A percentile compares a stretch with the other conserved stretches of the same genome.
These are phyloP conservation scores for Macropis europaea DNA, from an alignment of 2,888 invertebrate species.

Conservation along the genomic window DNA sequence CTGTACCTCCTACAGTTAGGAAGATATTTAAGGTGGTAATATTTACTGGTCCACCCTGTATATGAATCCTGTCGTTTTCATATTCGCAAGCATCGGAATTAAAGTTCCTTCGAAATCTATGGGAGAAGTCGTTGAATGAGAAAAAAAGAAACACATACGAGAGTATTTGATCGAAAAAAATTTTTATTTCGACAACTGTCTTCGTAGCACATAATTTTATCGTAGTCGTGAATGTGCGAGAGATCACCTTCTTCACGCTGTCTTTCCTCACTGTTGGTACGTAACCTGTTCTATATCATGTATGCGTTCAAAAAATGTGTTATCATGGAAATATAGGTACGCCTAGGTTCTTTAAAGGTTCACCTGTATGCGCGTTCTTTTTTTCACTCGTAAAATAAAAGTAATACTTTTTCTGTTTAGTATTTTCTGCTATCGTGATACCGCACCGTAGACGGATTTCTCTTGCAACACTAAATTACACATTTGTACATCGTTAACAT, in stretches of 20 bases:
- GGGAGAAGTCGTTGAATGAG: slow-evolving; percentile 33
- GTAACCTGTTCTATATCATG: slow-evolving; percentile 45
- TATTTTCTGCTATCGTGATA: slow-evolving; percentile 46
- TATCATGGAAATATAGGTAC: slow-evolving; percentile 67
- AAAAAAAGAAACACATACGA: slow-evolving; percentile 43
- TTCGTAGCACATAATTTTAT: slow-evolving; percentile 69
- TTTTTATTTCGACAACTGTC: slow-evolving; percentile 72
- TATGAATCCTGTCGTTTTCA: too few relatives aligned
- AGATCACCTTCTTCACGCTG: slow-evolving; percentile 28
- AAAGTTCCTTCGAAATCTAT: too few relatives aligned
- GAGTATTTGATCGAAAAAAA: slow-evolving; percentile 68
- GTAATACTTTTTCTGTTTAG: slow-evolving; percentile 49
- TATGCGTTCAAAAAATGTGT: slow-evolving; percentile 65
- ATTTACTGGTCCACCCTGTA: too few relatives aligned
- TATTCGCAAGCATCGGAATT: too few relatives aligned
- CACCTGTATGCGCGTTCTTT: slow-evolving; percentile 47
- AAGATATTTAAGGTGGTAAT: too few relatives aligned
- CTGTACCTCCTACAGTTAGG: too few relatives aligned
- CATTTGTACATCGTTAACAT: slow-evolving; percentile 71
- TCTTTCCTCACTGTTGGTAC: slow-evolving; percentile 36
- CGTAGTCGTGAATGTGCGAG: slow-evolving; percentile 54
- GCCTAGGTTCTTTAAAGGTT: slow-evolving; percentile 64
- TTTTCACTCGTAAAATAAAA: slow-evolving; percentile 57
- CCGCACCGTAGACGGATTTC: slow-evolving; percentile 56
- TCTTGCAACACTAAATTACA: slow-evolving; percentile 71